Percentiles rank a stretch among this genome's conserved stretches.
phyloP scores from a whole-genome alignment of 2,113 vertebrate genomes.

The Gyps fulvus region DNA sequence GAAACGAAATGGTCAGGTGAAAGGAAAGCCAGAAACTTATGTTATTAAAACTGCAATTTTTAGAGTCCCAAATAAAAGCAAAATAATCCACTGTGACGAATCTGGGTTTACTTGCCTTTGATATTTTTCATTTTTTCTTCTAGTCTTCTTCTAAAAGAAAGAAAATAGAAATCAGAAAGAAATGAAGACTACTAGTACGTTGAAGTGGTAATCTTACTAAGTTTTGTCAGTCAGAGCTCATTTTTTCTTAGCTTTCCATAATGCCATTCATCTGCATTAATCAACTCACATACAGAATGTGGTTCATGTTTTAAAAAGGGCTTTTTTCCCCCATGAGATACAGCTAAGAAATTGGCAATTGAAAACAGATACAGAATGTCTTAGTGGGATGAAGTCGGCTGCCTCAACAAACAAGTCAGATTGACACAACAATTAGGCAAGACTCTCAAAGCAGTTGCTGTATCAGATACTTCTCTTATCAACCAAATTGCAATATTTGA shows the following conservation, averaged over 20 bases:
- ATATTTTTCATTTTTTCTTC: not conserved
- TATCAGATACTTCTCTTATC: not conserved
- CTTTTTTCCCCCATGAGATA: not conserved
- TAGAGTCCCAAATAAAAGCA: not conserved
- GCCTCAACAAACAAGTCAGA: slow-evolving; percentile 26
- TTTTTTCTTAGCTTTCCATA: not conserved
- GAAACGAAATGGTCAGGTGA: not conserved
- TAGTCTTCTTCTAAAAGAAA: not conserved
- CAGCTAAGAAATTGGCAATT: not conserved
- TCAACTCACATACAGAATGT: not conserved
- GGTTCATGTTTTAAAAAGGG: not conserved
- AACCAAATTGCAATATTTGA: not conserved
- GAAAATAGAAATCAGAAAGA: not conserved
- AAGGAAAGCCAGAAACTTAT: not conserved
- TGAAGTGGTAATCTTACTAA: not conserved
- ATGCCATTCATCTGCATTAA: slow-evolving; percentile 21
- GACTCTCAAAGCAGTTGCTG: not conserved
- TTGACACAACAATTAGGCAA: slow-evolving; percentile 1
- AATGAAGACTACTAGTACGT: not conserved
- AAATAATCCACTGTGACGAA: slow-evolving; percentile 2
- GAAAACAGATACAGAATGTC: slow-evolving; percentile 17
- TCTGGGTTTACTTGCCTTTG: not conserved
- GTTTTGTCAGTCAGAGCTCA: not conserved
- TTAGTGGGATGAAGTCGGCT: not conserved
- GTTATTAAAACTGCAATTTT: not conserved